Evolutionary conservation across 2,113 vertebrate species (phyloP), one percentile per base, ranked within the genome.

Genomic region (Indicator maculatus): DNA sequence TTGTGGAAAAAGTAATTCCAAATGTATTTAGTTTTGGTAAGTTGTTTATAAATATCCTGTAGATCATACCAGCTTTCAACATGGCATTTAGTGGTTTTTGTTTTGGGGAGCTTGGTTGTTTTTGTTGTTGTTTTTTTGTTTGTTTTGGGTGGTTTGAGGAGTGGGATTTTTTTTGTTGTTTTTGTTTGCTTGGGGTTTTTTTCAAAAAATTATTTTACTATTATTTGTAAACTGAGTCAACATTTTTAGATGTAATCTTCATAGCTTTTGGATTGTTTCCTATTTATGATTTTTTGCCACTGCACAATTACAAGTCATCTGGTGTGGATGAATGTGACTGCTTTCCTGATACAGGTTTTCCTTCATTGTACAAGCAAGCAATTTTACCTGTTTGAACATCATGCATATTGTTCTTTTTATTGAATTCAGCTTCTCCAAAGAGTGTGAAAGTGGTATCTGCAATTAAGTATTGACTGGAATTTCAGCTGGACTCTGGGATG

Each of bases 21-120:
- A 98, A 98, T 14, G 98, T 99, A 58, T 98, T 98, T 94, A 99
- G 97, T 85, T 99, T 99, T 95, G 99, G 99, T 99, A 98, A 97
- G 97, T 93, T 39, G 18, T 55, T 55, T 81, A 39, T 83, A 90
- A 88, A 61, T 83, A 52, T 27, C 12, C 27, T n/a, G 18, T 83
- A 14, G 26, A 39, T 90, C 53, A 67, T 58, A 85, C 7, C 56
- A 41, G 9, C 61, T 93, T 89, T 87, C 50, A 64, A 52, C 8
- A 33, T 5, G 82, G 64, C 36, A 33, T 33, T 83, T 73, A 24
- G 23, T 26, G 23, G 6, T 26, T 26, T 24, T 52, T 14, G 6
- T 41, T 41, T 14, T 44, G 41, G 41, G 41, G 6, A 16, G 41
- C 41, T 44, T 14, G 41, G 15, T 41, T 14, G 41, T 13, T 12